Conservation (phyloP, 2,113 vertebrate genomes). For the Mugil cephalus region DNA sequence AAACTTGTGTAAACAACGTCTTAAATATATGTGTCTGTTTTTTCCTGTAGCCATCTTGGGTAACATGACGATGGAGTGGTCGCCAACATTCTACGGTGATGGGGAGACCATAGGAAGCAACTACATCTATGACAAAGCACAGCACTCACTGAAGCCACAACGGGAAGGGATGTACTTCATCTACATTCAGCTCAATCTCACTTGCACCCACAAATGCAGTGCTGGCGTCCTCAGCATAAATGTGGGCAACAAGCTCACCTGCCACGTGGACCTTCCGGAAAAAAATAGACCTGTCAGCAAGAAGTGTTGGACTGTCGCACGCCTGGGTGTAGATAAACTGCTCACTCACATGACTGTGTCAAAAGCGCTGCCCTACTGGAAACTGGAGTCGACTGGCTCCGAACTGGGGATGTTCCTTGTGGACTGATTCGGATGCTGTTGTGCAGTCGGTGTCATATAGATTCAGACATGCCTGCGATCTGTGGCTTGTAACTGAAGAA, state of each 20-base stretch:
- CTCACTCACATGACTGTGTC: constrained; percentile 14
- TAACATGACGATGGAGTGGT: constrained; percentile 43
- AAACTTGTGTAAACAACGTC: not conserved
- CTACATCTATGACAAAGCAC: accelerated
- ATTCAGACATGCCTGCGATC: not conserved
- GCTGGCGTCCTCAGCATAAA: not conserved
- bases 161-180: constrained; percentile 74
- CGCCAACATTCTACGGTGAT: accelerated
- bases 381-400: constrained; percentile 45
- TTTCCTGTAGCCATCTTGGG: constrained; percentile 46
- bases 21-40: constrained; percentile 39
- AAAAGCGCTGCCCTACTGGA: constrained; percentile 1
- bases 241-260: constrained; percentile 50
- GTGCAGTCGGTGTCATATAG: not conserved
- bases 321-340: accelerated
- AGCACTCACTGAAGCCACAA: not conserved
- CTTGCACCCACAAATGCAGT: accelerated
- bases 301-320: constrained; percentile 73
- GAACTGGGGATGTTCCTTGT: constrained; percentile 77
- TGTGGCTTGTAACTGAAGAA: not conserved
- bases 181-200: constrained; percentile 67
- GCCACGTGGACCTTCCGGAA: too few species aligned
- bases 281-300: not conserved
- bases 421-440: constrained; percentile 27
- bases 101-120: constrained; percentile 41